Percentiles rank a stretch among this genome's conserved stretches.
phyloP scores from a whole-genome alignment of 2,888 invertebrate genomes.

The Agrotis ipsilon region DNA sequence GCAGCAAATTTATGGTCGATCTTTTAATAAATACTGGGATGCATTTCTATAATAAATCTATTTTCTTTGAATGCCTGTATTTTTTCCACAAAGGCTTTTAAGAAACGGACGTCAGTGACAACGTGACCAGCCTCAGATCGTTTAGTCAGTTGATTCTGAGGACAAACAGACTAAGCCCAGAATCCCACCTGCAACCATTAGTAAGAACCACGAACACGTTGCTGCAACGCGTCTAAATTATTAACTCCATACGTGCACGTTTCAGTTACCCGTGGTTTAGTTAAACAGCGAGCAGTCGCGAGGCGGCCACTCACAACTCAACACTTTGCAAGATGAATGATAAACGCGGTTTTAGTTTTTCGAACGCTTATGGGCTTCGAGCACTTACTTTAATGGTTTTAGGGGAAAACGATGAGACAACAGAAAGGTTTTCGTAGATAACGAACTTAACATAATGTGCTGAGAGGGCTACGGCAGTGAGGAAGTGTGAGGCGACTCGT shows the following conservation, averaged over 20 bases:
- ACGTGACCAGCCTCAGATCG: neutral
- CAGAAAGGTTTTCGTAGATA: slow-evolving; percentile 54
- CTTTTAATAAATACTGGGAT: no score
- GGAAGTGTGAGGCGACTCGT: slow-evolving; percentile 33
- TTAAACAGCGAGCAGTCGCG: slow-evolving; percentile 57
- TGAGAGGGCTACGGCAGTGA: slow-evolving; percentile 14
- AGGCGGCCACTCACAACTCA: slow-evolving; percentile 52
- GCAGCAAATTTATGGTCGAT: no score
- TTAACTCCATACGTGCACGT: slow-evolving; percentile 68
- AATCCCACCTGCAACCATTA: slow-evolving; percentile 69
- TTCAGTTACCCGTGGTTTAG: slow-evolving; percentile 54
- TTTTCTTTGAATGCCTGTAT: neutral
- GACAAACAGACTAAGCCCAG: slow-evolving; percentile 71
- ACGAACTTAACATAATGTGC: slow-evolving; percentile 59
- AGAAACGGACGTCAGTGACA: neutral
- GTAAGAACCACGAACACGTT: slow-evolving; percentile 47
- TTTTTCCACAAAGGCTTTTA: neutral
- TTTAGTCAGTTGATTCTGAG: slow-evolving; percentile 66
- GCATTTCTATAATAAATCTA: no score
- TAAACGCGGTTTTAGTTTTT: slow-evolving; percentile 66
- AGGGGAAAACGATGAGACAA: slow-evolving; percentile 66
- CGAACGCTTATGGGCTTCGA: slow-evolving; percentile 63
- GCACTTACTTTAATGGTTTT: slow-evolving; percentile 70
- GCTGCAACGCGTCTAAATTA: slow-evolving; percentile 67
- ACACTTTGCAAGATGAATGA: slow-evolving; percentile 69